Conservation (phyloP, 2,113 vertebrate species). For the Pyrgilauda ruficollis region DNA sequence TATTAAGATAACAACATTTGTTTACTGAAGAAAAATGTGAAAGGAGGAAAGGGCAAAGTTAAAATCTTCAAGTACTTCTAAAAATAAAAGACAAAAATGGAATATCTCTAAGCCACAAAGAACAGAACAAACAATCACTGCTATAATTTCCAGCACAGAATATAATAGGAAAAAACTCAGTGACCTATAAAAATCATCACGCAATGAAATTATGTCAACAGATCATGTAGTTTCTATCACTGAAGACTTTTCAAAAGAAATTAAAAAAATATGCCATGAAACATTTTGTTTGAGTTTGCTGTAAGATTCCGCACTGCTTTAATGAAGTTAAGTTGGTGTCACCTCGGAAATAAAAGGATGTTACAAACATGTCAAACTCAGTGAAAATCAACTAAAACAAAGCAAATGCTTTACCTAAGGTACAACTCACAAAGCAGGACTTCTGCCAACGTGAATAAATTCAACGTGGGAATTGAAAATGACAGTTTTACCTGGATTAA, state of each 20-base stretch:
- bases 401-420: fast-evolving
- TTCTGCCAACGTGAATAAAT: fast-evolving
- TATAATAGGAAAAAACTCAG: not conserved
- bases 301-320: fast-evolving
- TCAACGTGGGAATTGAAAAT: not conserved
- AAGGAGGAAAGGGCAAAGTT: not conserved
- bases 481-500: not conserved
- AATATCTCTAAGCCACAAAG: not conserved
- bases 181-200: not conserved
- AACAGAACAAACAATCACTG: not conserved
- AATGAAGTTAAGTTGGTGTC: not conserved
- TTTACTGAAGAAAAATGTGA: not conserved
- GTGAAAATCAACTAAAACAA: not conserved
- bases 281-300: not conserved
- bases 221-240: not conserved
- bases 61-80: not conserved
- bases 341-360: not conserved
- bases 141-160: not conserved
- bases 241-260: not conserved
- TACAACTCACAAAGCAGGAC: not conserved
- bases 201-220: not conserved
- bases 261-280: not conserved
- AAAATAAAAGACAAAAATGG: not conserved
- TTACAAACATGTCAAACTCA: not conserved
- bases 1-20: not conserved